phyloP scores from a whole-genome alignment of 2,888 invertebrate species.

The Priocnemis perturbator region DNA sequence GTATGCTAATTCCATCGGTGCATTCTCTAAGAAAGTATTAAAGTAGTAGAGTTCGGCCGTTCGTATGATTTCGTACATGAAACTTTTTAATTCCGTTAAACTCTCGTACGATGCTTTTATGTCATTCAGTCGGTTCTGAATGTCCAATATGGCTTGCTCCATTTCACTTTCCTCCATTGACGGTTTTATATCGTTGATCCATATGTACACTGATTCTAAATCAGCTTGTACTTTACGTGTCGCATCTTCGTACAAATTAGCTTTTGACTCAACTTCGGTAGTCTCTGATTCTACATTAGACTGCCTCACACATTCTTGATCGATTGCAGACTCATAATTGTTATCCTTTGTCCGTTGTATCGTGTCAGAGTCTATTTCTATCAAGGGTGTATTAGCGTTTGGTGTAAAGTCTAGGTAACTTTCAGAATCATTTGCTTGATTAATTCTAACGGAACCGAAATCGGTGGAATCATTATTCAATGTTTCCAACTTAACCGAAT shows the following conservation, averaged over 20 bases:
- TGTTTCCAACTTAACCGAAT: neutral
- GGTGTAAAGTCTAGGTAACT: neutral
- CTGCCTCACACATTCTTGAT: neutral
- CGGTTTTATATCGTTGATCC: slow-evolving; percentile 48
- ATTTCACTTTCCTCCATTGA: slow-evolving; percentile 50
- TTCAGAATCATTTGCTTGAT: neutral
- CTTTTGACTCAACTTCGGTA: neutral
- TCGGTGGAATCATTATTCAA: neutral
- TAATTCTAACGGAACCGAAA: neutral
- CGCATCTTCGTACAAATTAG: slow-evolving; percentile 20
- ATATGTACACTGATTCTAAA: slow-evolving; percentile 55
- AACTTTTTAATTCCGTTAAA: slow-evolving; percentile 55
- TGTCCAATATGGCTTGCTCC: slow-evolving; percentile 53
- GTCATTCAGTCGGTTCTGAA: slow-evolving; percentile 49
- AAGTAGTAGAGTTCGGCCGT: slow-evolving; percentile 65
- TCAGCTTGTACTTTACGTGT: slow-evolving; percentile 51
- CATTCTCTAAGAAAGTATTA: slow-evolving; percentile 65
- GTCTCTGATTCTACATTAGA: neutral
- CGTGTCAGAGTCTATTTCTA: neutral
- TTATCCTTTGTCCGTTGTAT: neutral
- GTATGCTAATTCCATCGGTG: slow-evolving; percentile 50
- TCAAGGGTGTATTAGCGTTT: neutral
- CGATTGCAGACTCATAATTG: neutral
- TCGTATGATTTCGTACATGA: slow-evolving; percentile 63
- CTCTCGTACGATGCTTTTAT: slow-evolving; percentile 56